Base-by-base conservation (phyloP, 2,113 vertebrate species). In the Orientallactaga bullata region DNA sequence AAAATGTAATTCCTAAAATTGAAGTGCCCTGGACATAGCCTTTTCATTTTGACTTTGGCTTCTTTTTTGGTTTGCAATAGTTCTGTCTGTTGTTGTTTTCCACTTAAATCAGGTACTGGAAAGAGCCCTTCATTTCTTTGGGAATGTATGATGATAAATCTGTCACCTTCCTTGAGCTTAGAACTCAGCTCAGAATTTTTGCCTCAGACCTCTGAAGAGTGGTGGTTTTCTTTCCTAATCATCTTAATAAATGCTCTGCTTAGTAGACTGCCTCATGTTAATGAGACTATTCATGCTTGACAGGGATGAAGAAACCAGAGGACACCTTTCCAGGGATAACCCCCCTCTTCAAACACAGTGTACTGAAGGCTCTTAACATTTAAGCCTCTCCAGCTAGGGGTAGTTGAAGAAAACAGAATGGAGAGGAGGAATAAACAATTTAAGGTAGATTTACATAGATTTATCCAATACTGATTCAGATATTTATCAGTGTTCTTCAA, bases 401-500 rank as follows among this genome's bases (percentile, higher is more conserved):
- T 66, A 28, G 82, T 66, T 66, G 63, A 18, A 83, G 20, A 39
- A 55, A 7, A 87, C 2, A 72, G 32, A 4, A n/a, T 78, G 2
- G 28, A 51, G 3, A 12, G 16, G 16, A 9, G 35, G 4, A 4
- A 0, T 2, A 58, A 24, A 61, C 9, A 91, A 72, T 32, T 66
- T n/a, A 83, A 85, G 21, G 58, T 13, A 73, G 42, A 32, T 3
- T 35, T 71, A 16, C 26, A 68, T 21, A 73, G 20, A 5, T 60
- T 4, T 17, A 92, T 76, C 92, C 24, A 55, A n/a, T 63, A 85
- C 60, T 16, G 79, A 3, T 66, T 85, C 39, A 66, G 11, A 83
- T 90, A 89, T 77, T 28, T 76, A 39, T 42, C 24, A 73, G 7
- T 84, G 66, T 72, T 66, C 24, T 66, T 90, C 74, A 91, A 92